phyloP scores from a whole-genome alignment of 2,888 invertebrate species.

The Hyposoter dolosus region DNA sequence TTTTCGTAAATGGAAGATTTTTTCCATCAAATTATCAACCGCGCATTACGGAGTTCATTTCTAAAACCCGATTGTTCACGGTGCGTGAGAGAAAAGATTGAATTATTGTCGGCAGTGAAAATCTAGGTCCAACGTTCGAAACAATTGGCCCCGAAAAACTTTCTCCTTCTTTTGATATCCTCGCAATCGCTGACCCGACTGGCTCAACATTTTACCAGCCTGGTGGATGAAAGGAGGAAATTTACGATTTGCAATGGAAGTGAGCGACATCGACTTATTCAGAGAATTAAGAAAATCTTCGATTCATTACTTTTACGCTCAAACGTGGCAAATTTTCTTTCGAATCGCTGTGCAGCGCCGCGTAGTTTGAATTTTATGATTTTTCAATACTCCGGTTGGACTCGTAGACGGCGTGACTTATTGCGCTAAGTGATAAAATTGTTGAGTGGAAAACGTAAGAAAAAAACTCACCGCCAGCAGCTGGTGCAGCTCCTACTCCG shows the following conservation, averaged over 20 bases:
- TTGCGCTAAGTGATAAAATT: background rate
- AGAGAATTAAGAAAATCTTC: too few relatives aligned
- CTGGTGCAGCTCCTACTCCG: slow-evolving; percentile 94
- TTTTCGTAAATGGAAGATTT: background rate
- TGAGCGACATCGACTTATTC: too few relatives aligned
- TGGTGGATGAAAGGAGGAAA: slow-evolving; percentile 82
- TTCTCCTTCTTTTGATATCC: slow-evolving; percentile 77
- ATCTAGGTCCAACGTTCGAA: slow-evolving; percentile 67
- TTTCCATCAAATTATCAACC: background rate
- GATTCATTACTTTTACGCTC: too few relatives aligned
- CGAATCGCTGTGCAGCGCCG: too few relatives aligned
- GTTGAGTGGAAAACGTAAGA: background rate
- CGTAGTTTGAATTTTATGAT: background rate
- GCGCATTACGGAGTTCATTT: background rate
- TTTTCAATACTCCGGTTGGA: background rate
- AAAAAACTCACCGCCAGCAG: slow-evolving; percentile 86
- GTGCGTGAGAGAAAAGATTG: background rate
- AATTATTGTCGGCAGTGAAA: slow-evolving; percentile 65
- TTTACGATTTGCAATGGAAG: background rate
- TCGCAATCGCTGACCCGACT: slow-evolving; percentile 79
- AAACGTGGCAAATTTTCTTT: too few relatives aligned
- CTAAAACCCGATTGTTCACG: background rate
- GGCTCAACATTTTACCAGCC: slow-evolving; percentile 72
- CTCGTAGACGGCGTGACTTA: too few relatives aligned
- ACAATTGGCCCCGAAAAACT: slow-evolving; percentile 71